Conservation (phyloP, 2,113 vertebrate species). For the Mesoclemmys tuberculata region DNA sequence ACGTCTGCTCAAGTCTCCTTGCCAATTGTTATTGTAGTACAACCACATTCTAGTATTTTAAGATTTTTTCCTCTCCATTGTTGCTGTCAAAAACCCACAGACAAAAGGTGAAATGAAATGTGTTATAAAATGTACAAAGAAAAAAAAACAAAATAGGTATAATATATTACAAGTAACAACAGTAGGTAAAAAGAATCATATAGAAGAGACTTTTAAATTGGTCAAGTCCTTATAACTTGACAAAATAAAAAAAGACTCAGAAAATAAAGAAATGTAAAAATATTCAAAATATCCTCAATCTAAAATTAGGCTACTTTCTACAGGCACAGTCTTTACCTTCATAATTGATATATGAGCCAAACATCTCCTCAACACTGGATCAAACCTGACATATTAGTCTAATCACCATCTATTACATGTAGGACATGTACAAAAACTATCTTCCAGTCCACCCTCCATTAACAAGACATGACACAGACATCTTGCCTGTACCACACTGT, state of each 20-base stretch:
- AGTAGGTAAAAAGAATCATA: neutral
- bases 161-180: neutral
- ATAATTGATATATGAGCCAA: constrained; percentile 29
- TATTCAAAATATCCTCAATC: neutral
- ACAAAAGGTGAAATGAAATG: neutral
- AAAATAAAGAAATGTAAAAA: neutral
- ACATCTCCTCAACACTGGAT: neutral
- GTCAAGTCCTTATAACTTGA: neutral
- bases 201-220: neutral
- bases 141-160: neutral
- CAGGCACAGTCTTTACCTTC: constrained; percentile 19
- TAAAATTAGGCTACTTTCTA: neutral
- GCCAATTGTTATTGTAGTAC: neutral
- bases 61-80: neutral
- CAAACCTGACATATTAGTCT: constrained; percentile 51
- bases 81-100: neutral
- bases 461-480: constrained; percentile 26
- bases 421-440: constrained; percentile 54
- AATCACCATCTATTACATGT: neutral
- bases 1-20: neutral
- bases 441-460: constrained; percentile 26
- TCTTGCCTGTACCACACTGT: neutral
- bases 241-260: neutral
- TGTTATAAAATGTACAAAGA: neutral
- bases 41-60: neutral